These are phyloP conservation scores for Gymnocheta viridis DNA, from an alignment of 2,888 invertebrate genomes.

Conservation along the genomic window DNA sequence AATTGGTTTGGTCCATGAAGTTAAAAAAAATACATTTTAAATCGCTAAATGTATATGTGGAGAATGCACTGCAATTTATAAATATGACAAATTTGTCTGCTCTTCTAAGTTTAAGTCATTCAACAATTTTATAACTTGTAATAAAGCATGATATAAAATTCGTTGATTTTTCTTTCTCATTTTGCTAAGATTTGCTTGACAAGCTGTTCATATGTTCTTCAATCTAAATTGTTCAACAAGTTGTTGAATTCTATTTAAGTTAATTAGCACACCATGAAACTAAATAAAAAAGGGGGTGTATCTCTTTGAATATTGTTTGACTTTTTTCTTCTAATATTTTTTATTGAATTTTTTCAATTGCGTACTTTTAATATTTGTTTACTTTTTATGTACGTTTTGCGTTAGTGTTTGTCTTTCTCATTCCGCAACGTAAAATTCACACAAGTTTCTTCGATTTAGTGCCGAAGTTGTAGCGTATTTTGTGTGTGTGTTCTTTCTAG, in stretches of 20 bases:
- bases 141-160: not conserved
- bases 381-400: not conserved
- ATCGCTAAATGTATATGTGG: too few relatives aligned
- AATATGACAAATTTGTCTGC: too few relatives aligned
- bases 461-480: not conserved
- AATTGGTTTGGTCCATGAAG: too few relatives aligned
- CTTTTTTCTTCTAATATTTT: not conserved
- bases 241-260: slow-evolving; percentile 40
- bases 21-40: too few relatives aligned
- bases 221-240: slow-evolving; percentile 46
- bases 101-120: too few relatives aligned
- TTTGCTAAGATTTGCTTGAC: not conserved
- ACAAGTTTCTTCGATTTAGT: slow-evolving; percentile 1
- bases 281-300: slow-evolving; percentile 41
- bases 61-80: too few relatives aligned
- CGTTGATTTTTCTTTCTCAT: too few relatives aligned
- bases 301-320: slow-evolving; percentile 19
- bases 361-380: slow-evolving; percentile 42
- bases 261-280: slow-evolving; percentile 49
- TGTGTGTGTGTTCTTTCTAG: not conserved
- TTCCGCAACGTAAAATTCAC: not conserved
- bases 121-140: too few relatives aligned
- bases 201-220: not conserved
- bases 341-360: slow-evolving; percentile 41
- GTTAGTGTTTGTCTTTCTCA: not conserved